These are phyloP conservation scores for Rhyzopertha dominica DNA, from an alignment of 1,140 invertebrate species.

Conservation along the genomic window DNA sequence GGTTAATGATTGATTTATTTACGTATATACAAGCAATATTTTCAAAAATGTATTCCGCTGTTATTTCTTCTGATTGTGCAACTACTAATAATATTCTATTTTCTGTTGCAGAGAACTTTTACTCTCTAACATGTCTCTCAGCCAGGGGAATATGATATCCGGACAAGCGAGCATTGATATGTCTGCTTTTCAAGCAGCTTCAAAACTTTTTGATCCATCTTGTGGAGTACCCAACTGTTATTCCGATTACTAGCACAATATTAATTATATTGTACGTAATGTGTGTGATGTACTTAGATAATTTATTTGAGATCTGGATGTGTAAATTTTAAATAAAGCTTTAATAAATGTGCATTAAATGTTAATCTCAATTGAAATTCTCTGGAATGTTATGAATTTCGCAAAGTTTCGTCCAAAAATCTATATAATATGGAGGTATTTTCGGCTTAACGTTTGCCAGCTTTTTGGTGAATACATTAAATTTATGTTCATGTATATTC, in stretches of 20 bases:
- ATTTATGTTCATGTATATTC: constrained; percentile 21
- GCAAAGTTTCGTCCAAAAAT: constrained; percentile 15
- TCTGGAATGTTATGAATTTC: too few relatives aligned
- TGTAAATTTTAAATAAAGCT: too few relatives aligned
- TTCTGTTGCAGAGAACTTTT: constrained; percentile 38
- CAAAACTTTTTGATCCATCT: constrained; percentile 40
- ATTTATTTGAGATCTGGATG: too few relatives aligned
- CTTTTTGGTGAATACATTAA: constrained; percentile 17
- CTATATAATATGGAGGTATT: constrained; percentile 18
- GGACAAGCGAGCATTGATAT: constrained; percentile 38
- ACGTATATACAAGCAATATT: too few relatives aligned
- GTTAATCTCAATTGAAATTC: too few relatives aligned
- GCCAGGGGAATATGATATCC: constrained; percentile 29
- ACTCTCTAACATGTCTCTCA: constrained; percentile 33
- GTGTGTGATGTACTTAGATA: too few relatives aligned
- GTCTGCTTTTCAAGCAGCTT: constrained; percentile 41
- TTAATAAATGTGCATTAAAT: too few relatives aligned
- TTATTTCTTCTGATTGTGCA: constrained; percentile 7
- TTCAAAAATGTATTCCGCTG: too few relatives aligned
- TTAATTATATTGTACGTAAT: too few relatives aligned
- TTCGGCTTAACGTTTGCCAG: constrained; percentile 11
- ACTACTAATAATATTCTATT: constrained; percentile 15
- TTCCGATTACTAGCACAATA: constrained; percentile 38
- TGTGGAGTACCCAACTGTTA: constrained; percentile 38
- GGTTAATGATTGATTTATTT: too few relatives aligned